Evolutionary conservation across 35 echinoderm and acorn worm genomes (phyloP).

Genomic region (Nesometra sesokonis): DNA sequence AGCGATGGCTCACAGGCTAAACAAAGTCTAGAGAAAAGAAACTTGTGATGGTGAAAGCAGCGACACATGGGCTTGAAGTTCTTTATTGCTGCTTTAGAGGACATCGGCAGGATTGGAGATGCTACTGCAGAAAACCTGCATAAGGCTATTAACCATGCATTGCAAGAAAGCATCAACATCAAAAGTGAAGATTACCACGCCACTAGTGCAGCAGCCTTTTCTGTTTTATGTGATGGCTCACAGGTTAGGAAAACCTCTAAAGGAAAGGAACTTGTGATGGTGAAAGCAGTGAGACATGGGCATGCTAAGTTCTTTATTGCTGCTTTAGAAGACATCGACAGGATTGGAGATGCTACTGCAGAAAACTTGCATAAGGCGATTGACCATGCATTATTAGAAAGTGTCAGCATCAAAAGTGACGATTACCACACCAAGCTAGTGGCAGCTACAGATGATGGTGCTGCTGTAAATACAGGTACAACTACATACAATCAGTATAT

Average conservation of each 20-base stretch:
- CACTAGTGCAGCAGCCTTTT: neutral
- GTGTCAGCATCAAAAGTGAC: constrained; percentile 5
- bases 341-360: constrained; percentile 45
- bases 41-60: neutral
- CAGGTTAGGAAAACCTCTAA: neutral
- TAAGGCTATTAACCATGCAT: constrained; percentile 23
- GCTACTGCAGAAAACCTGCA: constrained; percentile 45
- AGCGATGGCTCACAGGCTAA: constrained; percentile 7
- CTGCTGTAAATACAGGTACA: constrained; percentile 43
- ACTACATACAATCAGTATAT: too few species aligned
- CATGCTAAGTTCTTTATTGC: constrained; percentile 28
- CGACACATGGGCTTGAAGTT: constrained; percentile 11
- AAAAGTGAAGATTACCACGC: constrained; percentile 24
- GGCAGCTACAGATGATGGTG: constrained; percentile 45
- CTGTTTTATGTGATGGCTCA: constrained; percentile 9
- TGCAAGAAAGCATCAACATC: constrained; percentile 3
- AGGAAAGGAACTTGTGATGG: neutral
- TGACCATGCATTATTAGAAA: constrained; percentile 11
- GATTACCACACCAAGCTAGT: constrained; percentile 37
- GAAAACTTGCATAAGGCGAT: constrained; percentile 36
- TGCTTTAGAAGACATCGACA: constrained; percentile 53
- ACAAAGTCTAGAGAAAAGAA: neutral
- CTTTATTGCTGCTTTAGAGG: constrained; percentile 40
- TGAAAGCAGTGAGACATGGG: constrained; percentile 4
- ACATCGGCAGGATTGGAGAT: constrained; percentile 52